Evolutionary conservation across 2,888 invertebrate species (phyloP), one percentile per base, ranked within the genome.

Genomic region (Andricus curvator): DNA sequence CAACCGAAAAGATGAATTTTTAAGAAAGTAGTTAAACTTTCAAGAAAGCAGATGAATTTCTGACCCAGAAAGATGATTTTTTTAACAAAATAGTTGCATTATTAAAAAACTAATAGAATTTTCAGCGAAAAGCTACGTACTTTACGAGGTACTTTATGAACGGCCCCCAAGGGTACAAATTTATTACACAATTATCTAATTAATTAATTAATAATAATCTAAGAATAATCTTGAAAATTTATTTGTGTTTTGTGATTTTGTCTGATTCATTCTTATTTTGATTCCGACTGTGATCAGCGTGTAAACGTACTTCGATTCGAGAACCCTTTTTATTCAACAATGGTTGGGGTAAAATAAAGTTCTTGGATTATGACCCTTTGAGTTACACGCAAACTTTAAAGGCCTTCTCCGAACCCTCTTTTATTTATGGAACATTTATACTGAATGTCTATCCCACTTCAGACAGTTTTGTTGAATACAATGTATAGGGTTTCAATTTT

Each of bases 401-500:
- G 20, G 41, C 37, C 33, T 66, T 66, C n/a, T 66, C 41, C 22
- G 37, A 66, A 37, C 33, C 66, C 41, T 66, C 41, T 41, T 11
- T 37, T 66, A 66, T 66, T 66, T 66, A 66, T 66, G 66, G 20
- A 66, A 20, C 66, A 66, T 41, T 66, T 66, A 66, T 66, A 6
- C 41, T 33, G 33, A 37, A 37, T 66, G 37, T 41, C 66, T 37
- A 66, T 66, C n/a, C 37, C 37, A 20, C 25, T 62, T 62, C 13
- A 37, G 4, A 66, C 41, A n/a, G 29, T 66, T n/a, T 37, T 9
- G 8, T n/a, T 66, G 11, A 4, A 33, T 17, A 33, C 9, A 66
- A 66, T 37, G 11, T 17, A 66, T 33, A 20, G 15, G 33, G 37
- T 66, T 41, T 66, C 51, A 44, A 20, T 51, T 51, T 51, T 51